phyloP scores from a whole-genome alignment of 1,140 invertebrate species.

The Apis mellifera region Amel_HAv3.1 CM009932.2:15508501-15509000 shows the following conservation, averaged over 20 bases:
- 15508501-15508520: conserved; percentile 85
- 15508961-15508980: conserved; percentile 77
- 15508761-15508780: conserved; percentile 83
- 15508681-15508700: conserved; percentile 79
- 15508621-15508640: conserved; percentile 81
- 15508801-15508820: conserved; percentile 82
- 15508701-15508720: conserved; percentile 79
- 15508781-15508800: conserved; percentile 84
- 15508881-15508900: conserved; percentile 83
- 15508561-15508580: conserved; percentile 78
- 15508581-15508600: conserved; percentile 78
- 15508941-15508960: conserved; percentile 76
- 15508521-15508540: conserved; percentile 81
- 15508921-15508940: conserved; percentile 85
- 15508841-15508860: conserved; percentile 81
- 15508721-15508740: conserved; percentile 82
- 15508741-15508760: conserved; percentile 82
- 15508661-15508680: conserved; percentile 78
- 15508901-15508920: conserved; percentile 80
- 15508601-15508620: conserved; percentile 77
- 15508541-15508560: conserved; percentile 80
- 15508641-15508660: conserved; percentile 79
- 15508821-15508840: conserved; percentile 77
- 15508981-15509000: conserved; percentile 79
- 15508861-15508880: conserved; percentile 82